Conservation (phyloP, 1,140 invertebrate genomes). For the Rhizoglyphus robini region DNA sequence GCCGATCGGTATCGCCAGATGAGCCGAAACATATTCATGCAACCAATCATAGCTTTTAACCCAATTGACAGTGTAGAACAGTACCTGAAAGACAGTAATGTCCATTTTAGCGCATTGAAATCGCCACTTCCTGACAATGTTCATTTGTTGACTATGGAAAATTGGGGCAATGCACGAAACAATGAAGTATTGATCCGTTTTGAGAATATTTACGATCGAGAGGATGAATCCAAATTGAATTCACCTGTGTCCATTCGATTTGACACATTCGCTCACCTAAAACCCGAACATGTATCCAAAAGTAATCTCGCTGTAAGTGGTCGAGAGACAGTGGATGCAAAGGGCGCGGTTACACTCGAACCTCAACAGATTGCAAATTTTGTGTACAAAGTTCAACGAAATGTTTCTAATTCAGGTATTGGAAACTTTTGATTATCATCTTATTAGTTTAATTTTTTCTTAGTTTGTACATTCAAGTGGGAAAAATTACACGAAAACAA, state of each 20-base stretch:
- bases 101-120: constrained; percentile 32
- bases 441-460: too few species aligned
- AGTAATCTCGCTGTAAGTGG: not conserved
- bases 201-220: constrained; percentile 53
- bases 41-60: constrained; percentile 34
- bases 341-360: not conserved
- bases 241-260: not conserved
- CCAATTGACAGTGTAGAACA: not conserved
- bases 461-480: not conserved
- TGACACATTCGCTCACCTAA: not conserved
- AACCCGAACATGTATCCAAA: not conserved
- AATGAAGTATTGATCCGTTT: constrained; percentile 56
- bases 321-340: not conserved
- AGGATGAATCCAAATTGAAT: not conserved
- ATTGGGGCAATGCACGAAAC: constrained; percentile 44
- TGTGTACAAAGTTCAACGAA: not conserved
- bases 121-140: constrained; percentile 63
- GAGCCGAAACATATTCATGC: constrained; percentile 36
- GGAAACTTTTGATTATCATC: too few species aligned
- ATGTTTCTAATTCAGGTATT: not conserved
- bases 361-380: not conserved
- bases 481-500: not conserved
- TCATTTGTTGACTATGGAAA: constrained; percentile 70
- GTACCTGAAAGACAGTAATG: constrained; percentile 28
- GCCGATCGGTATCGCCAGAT: constrained; percentile 34